Evolutionary conservation across 2,888 invertebrate species (phyloP), one percentile per base, ranked within the genome.

Genomic region (Graphium colonna): DNA sequence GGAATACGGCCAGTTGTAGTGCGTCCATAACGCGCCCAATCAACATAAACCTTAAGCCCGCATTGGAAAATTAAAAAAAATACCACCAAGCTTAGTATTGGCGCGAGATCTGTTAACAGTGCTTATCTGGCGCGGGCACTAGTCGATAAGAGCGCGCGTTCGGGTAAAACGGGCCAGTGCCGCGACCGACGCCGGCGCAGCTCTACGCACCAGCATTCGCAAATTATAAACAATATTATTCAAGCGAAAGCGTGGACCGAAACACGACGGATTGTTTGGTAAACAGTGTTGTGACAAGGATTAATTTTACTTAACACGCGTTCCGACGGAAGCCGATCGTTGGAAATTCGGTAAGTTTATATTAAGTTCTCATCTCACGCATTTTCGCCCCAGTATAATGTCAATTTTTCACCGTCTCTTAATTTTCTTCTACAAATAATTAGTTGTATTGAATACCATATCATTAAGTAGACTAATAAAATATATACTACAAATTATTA

Each of bases 121-220:
- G 79, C 75, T 86, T 87, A 88, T 86, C 87, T 78, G 68, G 63
- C 70, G 72, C 64, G 73, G 77, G 73, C 79, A 69, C 60, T 73
- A 63, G 74, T 72, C 81, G 87, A 86, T 86, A 85, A 86, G 79
- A 50, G 65, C 67, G 58, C 51, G 69, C 69, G 73, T 72, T 77
- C 77, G 69, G 73, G 68, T 73, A 74, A 76, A 62, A 56, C 60
- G 53, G 56, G 64, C 67, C 83, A 84, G 86, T 82, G 68, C 73
- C 69, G 75, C 70, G 76, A 71, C 60, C 72, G 78, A 69, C 81
- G 74, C 75, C 76, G 75, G 68, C 78, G 76, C 75, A 76, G 61
- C 64, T 64, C 62, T 71, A 60, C 60, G 57, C 56, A 43, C 56
- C 51, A 55, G 59, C 59, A 55, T 63, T 58, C 61, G 59, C 61